A percentile compares a stretch with the other conserved stretches of the same genome.
phyloP scores from a whole-genome alignment of 1,140 invertebrate species.

The Oryzaephilus surinamensis region DNA sequence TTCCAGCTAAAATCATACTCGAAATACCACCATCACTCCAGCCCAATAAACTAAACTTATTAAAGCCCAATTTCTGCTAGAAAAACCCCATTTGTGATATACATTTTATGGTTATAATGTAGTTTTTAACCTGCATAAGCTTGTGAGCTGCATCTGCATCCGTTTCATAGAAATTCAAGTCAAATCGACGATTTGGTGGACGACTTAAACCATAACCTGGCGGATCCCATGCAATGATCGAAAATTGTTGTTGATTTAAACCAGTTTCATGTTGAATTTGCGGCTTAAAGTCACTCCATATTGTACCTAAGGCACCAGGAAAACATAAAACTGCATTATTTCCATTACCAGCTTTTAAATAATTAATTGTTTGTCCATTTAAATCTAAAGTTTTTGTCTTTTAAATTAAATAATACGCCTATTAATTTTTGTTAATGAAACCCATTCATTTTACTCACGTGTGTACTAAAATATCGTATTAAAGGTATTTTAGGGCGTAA shows the following conservation, averaged over 20 bases:
- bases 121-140: slow-evolving; percentile 52
- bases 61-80: slow-evolving; percentile 30
- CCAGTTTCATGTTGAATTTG: slow-evolving; percentile 67
- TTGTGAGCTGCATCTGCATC: slow-evolving; percentile 61
- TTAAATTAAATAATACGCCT: too few species aligned
- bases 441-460: too few species aligned
- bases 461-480: too few species aligned
- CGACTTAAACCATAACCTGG: slow-evolving; percentile 78
- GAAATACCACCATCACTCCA: slow-evolving; percentile 86
- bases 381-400: too few species aligned
- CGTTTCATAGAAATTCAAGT: slow-evolving; percentile 55
- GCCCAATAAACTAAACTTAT: slow-evolving; percentile 68
- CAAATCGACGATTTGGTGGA: slow-evolving; percentile 63
- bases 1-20: slow-evolving; percentile 60
- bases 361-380: slow-evolving; percentile 46
- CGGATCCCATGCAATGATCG: slow-evolving; percentile 76
- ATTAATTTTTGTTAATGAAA: too few species aligned
- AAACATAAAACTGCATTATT: slow-evolving; percentile 56
- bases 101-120: neutral
- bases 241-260: slow-evolving; percentile 57
- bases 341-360: slow-evolving; percentile 60
- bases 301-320: slow-evolving; percentile 65
- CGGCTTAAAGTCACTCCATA: slow-evolving; percentile 71
- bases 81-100: neutral
- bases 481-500: too few species aligned